Conservation (phyloP, 2,113 vertebrate genomes). For the Empidonax traillii region DNA sequence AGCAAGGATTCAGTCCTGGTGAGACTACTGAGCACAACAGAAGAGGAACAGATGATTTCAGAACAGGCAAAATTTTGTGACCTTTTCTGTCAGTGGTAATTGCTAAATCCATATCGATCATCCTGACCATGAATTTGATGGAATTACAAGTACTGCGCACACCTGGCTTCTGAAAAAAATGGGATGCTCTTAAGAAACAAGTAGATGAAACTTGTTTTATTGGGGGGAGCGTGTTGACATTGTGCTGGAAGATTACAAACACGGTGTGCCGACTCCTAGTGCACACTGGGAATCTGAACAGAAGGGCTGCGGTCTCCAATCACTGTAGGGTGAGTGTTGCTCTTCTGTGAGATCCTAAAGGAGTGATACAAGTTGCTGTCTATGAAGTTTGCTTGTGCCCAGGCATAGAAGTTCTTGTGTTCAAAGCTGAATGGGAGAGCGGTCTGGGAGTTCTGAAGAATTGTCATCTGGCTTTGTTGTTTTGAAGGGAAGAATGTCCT, state of each 20-base stretch:
- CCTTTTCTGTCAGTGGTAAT: neutral
- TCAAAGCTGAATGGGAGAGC: neutral
- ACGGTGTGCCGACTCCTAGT: fast-evolving
- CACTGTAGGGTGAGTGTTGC: neutral
- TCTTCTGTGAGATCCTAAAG: neutral
- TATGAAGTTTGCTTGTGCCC: neutral
- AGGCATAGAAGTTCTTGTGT: neutral
- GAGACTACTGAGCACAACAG: neutral
- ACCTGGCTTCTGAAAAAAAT: neutral
- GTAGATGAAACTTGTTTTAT: fast-evolving
- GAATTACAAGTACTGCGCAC: neutral
- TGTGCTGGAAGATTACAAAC: neutral
- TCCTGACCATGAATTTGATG: neutral
- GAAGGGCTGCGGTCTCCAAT: neutral
- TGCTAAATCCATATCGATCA: neutral
- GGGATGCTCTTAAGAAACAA: neutral
- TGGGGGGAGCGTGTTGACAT: neutral
- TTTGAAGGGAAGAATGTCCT: neutral
- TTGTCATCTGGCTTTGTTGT: neutral
- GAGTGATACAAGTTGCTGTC: neutral
- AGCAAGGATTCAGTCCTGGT: neutral
- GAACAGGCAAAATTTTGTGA: neutral
- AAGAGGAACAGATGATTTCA: neutral
- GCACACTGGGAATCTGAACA: neutral
- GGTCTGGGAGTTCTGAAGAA: neutral